phyloP scores from a whole-genome alignment of 2,888 invertebrate species.

The Podotricha telesiphe region DNA sequence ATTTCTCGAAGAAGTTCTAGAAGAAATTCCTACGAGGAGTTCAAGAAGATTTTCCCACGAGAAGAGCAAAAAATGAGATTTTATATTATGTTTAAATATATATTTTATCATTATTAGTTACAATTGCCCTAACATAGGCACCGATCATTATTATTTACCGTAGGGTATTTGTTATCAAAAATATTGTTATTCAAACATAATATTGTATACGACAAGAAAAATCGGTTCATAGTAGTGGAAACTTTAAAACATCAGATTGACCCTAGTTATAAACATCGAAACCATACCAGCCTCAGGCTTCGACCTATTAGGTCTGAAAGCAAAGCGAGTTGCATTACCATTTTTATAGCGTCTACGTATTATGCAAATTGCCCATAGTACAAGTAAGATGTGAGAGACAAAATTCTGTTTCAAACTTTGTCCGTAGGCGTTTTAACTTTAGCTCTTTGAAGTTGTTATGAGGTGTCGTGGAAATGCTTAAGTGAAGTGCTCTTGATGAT shows the following conservation, averaged over 20 bases:
- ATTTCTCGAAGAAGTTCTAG: too few relatives aligned
- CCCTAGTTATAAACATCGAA: constrained; percentile 31
- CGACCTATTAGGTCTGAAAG: constrained; percentile 59
- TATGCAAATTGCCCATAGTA: constrained; percentile 75
- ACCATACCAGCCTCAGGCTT: constrained; percentile 23
- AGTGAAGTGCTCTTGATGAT: constrained; percentile 17
- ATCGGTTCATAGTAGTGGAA: background rate
- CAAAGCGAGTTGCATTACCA: constrained; percentile 70
- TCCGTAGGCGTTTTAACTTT: constrained; percentile 28
- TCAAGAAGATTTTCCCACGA: too few relatives aligned
- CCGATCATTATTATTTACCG: too few relatives aligned
- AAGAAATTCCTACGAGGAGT: too few relatives aligned
- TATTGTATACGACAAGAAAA: too few relatives aligned
- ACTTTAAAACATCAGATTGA: constrained; percentile 19
- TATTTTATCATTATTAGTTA: too few relatives aligned
- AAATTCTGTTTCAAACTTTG: constrained; percentile 27
- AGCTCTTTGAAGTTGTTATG: constrained; percentile 24
- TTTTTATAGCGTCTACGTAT: constrained; percentile 79
- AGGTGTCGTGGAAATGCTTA: constrained; percentile 20
- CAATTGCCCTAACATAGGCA: too few relatives aligned
- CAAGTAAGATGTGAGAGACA: constrained; percentile 55
- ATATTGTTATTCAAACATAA: too few relatives aligned
- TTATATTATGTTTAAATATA: too few relatives aligned
- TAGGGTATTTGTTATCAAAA: too few relatives aligned
- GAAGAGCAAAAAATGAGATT: too few relatives aligned